Conservation (phyloP, 1,140 invertebrate genomes). For the Octopus sinensis region DNA sequence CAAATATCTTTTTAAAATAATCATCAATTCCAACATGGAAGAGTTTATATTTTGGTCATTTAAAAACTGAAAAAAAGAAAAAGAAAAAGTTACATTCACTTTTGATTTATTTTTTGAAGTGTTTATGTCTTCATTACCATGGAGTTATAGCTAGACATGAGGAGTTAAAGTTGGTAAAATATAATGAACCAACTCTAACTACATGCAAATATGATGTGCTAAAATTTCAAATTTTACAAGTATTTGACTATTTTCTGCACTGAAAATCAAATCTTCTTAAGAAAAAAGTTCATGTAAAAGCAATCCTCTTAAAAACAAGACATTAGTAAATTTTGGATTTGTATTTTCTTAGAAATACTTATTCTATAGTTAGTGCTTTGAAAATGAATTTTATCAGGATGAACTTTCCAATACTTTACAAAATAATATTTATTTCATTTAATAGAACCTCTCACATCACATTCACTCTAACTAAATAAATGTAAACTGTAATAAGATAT, state of each 20-base stretch:
- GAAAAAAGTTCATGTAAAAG: background rate
- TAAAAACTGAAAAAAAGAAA: too few relatives aligned
- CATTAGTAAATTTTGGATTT: background rate
- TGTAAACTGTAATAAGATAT: too few relatives aligned
- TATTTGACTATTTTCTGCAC: background rate
- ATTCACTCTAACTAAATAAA: too few relatives aligned
- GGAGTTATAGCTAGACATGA: too few relatives aligned
- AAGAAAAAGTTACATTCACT: too few relatives aligned
- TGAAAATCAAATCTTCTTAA: background rate
- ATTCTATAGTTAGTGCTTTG: background rate
- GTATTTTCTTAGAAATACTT: background rate
- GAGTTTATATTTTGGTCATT: too few relatives aligned
- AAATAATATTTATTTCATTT: too few relatives aligned
- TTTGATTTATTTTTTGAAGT: too few relatives aligned
- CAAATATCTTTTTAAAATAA: background rate
- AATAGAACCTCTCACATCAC: too few relatives aligned
- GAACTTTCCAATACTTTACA: too few relatives aligned
- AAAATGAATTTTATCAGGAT: too few relatives aligned
- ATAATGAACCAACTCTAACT: background rate
- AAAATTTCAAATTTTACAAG: background rate
- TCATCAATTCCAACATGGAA: background rate
- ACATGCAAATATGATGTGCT: background rate
- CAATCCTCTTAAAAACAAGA: background rate
- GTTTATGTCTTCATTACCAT: background rate
- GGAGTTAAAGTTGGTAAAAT: too few relatives aligned